Conservation (phyloP, 1,140 invertebrate genomes). For the Sitobion miscanthi region DNA sequence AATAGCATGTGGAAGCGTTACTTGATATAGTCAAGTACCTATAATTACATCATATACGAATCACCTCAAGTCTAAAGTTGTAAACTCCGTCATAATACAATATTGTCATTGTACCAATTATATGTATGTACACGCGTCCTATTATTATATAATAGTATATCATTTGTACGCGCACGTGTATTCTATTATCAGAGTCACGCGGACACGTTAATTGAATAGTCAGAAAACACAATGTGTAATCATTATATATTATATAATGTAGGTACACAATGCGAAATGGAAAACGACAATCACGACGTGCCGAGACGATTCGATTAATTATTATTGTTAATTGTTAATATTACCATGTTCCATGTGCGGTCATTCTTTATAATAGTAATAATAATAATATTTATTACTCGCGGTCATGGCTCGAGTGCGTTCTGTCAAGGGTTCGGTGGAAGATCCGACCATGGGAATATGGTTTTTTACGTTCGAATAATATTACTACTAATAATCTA, state of each 20-base stretch:
- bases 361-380: not conserved
- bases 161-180: not conserved
- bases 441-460: not conserved
- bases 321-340: not conserved
- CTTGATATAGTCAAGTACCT: not conserved
- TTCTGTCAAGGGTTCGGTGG: not conserved
- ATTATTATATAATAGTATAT: not conserved
- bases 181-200: not conserved
- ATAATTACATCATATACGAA: not conserved
- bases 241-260: constrained; percentile 2
- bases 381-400: not conserved
- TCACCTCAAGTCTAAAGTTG: not conserved
- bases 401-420: not conserved
- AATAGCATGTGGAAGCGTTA: not conserved
- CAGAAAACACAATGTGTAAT: not conserved
- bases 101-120: not conserved
- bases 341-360: not conserved
- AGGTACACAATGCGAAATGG: not conserved
- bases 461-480: not conserved
- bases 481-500: no score
- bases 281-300: not conserved
- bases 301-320: not conserved
- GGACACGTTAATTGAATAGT: constrained; percentile 14
- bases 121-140: not conserved
- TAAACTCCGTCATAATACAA: not conserved